These are phyloP conservation scores for Nesoenas mayeri DNA, from an alignment of 2,113 vertebrate genomes.

Conservation along the genomic window DNA sequence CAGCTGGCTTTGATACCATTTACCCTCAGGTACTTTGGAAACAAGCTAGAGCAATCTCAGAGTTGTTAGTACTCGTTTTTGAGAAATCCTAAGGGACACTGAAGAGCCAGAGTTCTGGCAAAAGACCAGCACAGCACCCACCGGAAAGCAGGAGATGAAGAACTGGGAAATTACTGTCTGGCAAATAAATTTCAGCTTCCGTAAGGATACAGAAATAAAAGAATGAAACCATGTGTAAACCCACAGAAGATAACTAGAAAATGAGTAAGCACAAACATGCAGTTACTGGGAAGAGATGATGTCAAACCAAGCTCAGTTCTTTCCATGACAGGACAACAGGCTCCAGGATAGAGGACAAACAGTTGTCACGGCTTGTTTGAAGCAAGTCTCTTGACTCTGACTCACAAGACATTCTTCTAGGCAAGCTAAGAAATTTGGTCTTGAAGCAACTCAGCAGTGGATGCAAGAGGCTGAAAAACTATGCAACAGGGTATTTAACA, in stretches of 20 bases:
- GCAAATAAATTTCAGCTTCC: conserved; percentile 29
- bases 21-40: not conserved
- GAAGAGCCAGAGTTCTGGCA: not conserved
- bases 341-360: conserved; percentile 43
- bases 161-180: conserved; percentile 9
- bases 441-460: not conserved
- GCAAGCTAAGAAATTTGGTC: conserved; percentile 27
- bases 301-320: conserved; percentile 50
- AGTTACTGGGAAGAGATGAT: conserved; percentile 56
- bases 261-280: conserved; percentile 47
- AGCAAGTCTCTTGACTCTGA: conserved; percentile 57
- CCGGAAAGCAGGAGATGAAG: not conserved
- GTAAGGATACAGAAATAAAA: not conserved
- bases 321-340: conserved; percentile 47
- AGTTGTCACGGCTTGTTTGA: conserved; percentile 59
- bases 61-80: not conserved
- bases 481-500: not conserved
- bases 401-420: conserved; percentile 38
- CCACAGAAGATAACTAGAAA: conserved; percentile 49
- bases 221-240: conserved; percentile 17
- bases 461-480: not conserved
- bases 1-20: not conserved
- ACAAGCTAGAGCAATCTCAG: not conserved
- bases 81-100: not conserved
- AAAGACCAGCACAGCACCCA: not conserved